Conservation (phyloP, 2,888 invertebrate species). For the Dicycla oo region DNA sequence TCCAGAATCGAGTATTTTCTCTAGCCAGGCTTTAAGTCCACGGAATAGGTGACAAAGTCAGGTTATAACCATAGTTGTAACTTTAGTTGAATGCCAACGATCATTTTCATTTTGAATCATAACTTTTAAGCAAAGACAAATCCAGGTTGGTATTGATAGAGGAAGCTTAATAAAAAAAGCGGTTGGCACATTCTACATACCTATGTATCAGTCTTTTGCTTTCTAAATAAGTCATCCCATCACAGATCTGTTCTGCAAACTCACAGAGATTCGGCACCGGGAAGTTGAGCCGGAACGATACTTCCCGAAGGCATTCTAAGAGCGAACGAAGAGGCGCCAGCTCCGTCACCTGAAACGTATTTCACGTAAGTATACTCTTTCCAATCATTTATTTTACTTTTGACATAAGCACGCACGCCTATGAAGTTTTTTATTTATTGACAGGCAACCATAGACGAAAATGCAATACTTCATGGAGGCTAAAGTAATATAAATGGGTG, state of each 20-base stretch:
- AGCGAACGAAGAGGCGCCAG: conserved; percentile 98
- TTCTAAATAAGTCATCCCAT: conserved; percentile 99
- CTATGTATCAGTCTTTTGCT: conserved; percentile 98
- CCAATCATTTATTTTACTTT: no score
- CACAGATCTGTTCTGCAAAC: conserved; percentile 98
- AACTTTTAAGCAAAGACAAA: background rate
- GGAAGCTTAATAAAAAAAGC: background rate
- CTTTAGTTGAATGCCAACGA: background rate
- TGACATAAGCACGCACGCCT: no score
- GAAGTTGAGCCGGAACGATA: conserved; percentile 96
- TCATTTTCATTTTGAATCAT: background rate
- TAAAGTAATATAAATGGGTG: no score
- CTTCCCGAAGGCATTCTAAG: conserved; percentile 98
- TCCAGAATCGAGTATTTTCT: background rate
- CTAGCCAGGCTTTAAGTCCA: background rate
- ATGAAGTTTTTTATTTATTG: no score
- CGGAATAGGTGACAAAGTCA: background rate
- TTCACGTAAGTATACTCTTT: no score
- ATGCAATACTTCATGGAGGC: no score
- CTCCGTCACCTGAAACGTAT: conserved; percentile 94
- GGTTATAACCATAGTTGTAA: background rate
- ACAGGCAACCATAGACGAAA: no score
- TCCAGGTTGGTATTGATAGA: background rate
- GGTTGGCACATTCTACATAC: conserved; percentile 76
- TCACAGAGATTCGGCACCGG: conserved; percentile 97